Evolutionary conservation across 2,888 invertebrate genomes (phyloP).

Genomic region (Hyposoter dolosus): DNA sequence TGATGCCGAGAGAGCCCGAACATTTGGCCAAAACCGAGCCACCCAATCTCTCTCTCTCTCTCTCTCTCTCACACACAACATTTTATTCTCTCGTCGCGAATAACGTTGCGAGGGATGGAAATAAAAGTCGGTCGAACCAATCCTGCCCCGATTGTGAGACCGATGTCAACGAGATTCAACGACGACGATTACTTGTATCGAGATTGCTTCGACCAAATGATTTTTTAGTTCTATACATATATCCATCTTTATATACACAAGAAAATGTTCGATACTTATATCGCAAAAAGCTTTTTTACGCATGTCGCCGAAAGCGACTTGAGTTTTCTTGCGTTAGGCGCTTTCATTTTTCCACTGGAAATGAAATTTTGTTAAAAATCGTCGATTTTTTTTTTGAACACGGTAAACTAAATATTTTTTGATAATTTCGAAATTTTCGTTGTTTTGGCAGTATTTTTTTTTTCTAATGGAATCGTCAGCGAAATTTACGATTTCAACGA

Average conservation of each 20-base stretch:
- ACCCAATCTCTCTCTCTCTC: slow-evolving; percentile 27
- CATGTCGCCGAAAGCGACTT: slow-evolving; percentile 21
- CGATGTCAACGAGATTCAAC: slow-evolving; percentile 56
- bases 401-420: no score
- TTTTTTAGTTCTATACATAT: slow-evolving; percentile 45
- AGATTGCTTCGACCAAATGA: slow-evolving; percentile 63
- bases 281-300: neutral
- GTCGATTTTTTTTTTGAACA: no score
- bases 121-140: slow-evolving; percentile 60
- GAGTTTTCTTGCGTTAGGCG: slow-evolving; percentile 1
- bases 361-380: no score
- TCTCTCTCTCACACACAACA: slow-evolving; percentile 14
- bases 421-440: no score
- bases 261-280: slow-evolving; percentile 10
- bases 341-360: no score
- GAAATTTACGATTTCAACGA: no score
- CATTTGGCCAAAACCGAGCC: slow-evolving; percentile 55
- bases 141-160: slow-evolving; percentile 60
- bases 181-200: slow-evolving; percentile 40
- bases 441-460: no score
- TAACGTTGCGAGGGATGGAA: slow-evolving; percentile 16
- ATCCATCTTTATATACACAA: slow-evolving; percentile 12
- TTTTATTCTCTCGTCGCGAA: slow-evolving; percentile 10
- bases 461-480: no score
- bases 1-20: slow-evolving; percentile 22